These are phyloP conservation scores for Beroe forskalii DNA, from an alignment of 37 sponge, comb jelly and placozoan genomes.

Conservation along the genomic window DNA sequence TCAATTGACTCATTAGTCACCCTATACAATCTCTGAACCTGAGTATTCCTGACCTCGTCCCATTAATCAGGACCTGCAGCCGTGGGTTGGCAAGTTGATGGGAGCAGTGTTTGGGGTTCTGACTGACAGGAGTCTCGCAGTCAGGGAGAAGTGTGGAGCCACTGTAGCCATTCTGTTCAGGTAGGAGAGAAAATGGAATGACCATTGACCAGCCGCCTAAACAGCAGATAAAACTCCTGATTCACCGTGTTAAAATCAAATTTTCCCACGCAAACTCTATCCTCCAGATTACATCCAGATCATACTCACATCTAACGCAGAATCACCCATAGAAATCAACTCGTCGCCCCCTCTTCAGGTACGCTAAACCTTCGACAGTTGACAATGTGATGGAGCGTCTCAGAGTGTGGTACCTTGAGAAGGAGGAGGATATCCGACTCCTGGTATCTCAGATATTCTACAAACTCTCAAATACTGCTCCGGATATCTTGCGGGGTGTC, in stretches of 20 bases:
- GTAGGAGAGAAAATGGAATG: background rate
- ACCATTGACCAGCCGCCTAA: no score
- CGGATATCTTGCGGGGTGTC: conserved; percentile 8
- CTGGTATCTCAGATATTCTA: background rate
- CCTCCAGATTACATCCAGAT: no score
- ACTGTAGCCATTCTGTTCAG: conserved; percentile 29
- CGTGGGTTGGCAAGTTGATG: conserved; percentile 54
- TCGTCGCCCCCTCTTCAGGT: conserved; percentile 28
- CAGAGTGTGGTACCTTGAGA: conserved; percentile 39
- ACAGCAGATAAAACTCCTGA: no score
- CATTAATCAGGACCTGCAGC: background rate
- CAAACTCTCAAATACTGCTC: conserved; percentile 36
- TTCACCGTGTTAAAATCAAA: no score
- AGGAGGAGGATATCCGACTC: background rate
- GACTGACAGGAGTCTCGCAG: background rate
- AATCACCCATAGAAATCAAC: no score
- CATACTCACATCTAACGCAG: no score
- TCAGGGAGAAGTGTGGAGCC: background rate
- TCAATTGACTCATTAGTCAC: no score
- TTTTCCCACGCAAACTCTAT: no score
- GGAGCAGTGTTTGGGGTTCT: conserved; percentile 20
- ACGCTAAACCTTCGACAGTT: conserved; percentile 25
- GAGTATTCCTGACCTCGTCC: no score
- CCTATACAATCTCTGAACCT: no score
- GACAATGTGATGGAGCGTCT: conserved; percentile 23